Conservation (phyloP, 2,113 vertebrate species). For the Brienomyrus longianalis region DNA sequence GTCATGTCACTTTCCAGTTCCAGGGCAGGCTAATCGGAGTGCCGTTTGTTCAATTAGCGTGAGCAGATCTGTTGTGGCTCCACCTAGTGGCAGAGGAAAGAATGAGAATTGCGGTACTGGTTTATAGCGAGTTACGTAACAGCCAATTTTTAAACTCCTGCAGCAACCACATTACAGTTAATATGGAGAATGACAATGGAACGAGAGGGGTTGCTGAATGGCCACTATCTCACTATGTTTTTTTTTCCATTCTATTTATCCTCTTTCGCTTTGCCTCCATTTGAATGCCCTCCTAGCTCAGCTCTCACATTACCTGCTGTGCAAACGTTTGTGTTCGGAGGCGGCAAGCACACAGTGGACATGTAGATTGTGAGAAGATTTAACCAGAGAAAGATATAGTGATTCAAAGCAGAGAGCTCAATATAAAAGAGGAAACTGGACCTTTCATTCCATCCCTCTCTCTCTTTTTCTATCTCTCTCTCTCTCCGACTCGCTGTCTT, state of each 20-base stretch:
- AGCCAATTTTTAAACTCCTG: neutral
- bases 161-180: neutral
- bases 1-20: neutral
- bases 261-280: neutral
- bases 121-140: neutral
- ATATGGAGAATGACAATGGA: neutral
- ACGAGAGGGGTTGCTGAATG: neutral
- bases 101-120: neutral
- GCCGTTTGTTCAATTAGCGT: neutral
- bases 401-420: neutral
- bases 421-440: neutral
- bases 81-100: neutral
- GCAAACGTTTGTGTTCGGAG: neutral
- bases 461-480: neutral
- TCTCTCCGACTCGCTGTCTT: neutral
- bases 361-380: neutral
- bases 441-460: neutral
- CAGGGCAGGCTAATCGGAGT: neutral
- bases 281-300: neutral
- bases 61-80: neutral
- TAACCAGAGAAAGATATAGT: neutral
- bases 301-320: neutral
- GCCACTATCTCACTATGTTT: neutral
- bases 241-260: conserved; percentile 14
- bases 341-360: neutral